Percentiles rank a stretch among this genome's conserved stretches.
Conservation (phyloP, 2,797 vertebrate species). For the Chiloscyllium punctatum region DNA sequence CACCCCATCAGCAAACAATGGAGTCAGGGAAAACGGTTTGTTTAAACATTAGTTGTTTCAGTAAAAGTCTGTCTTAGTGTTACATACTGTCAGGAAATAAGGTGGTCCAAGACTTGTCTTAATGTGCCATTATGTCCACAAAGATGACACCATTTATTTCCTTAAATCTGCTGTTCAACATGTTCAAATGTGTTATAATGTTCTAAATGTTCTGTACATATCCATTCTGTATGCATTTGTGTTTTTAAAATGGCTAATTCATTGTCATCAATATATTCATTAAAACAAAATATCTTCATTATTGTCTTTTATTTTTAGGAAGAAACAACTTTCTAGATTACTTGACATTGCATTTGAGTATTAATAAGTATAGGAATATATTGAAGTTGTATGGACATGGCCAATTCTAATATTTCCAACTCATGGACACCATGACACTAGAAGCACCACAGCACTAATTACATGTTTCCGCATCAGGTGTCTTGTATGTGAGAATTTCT, state of each 20-base stretch:
- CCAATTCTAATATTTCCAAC: neutral
- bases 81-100: constrained; percentile 2
- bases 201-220: constrained; percentile 33
- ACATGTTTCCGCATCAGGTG: too few relatives aligned
- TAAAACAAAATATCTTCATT: constrained; percentile 13
- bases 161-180: constrained; percentile 24
- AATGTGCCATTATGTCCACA: constrained; percentile 24
- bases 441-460: neutral
- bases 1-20: neutral
- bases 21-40: neutral
- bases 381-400: neutral
- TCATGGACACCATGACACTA: neutral
- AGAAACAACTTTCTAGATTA: neutral
- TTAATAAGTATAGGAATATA: neutral
- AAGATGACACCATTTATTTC: neutral
- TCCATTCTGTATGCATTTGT: constrained; percentile 35
- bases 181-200: constrained; percentile 29
- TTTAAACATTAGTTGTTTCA: neutral
- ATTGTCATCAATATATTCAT: constrained; percentile 25
- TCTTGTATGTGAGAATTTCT: neutral
- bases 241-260: constrained; percentile 26
- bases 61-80: neutral
- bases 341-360: neutral
- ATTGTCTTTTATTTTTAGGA: neutral
- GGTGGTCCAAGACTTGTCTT: constrained; percentile 3